Percentiles rank a stretch among this genome's conserved stretches.
phyloP scores from a whole-genome alignment of 1,140 invertebrate genomes.

The Drosophila eugracilis region DNA sequence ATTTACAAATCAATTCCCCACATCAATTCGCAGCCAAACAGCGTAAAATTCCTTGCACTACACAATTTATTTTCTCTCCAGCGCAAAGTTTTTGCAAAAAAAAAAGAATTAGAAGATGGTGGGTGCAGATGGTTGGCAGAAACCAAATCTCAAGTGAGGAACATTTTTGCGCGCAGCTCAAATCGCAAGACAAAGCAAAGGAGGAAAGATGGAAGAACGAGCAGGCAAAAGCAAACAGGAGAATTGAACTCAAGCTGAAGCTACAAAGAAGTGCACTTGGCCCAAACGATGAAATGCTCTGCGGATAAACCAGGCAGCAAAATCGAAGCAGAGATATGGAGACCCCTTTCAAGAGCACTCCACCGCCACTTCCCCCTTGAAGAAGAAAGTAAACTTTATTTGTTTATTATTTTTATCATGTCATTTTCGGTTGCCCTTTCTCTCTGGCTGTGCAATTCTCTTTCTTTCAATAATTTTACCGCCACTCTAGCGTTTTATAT shows the following conservation, averaged over 20 bases:
- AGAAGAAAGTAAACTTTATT: conserved; percentile 52
- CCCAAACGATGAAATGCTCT: conserved; percentile 77
- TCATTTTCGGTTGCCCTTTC: conserved; percentile 63
- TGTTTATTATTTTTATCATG: conserved; percentile 76
- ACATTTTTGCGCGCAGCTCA: conserved; percentile 46
- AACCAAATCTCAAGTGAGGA: conserved; percentile 36
- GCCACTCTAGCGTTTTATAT: too few relatives aligned
- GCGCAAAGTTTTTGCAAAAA: conserved; percentile 40
- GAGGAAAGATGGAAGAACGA: conserved; percentile 17
- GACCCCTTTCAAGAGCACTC: not conserved
- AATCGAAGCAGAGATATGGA: not conserved
- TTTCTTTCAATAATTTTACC: too few relatives aligned
- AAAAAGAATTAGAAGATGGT: not conserved
- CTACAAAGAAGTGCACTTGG: conserved; percentile 77
- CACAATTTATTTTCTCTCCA: conserved; percentile 76
- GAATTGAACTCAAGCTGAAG: conserved; percentile 66
- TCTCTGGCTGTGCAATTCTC: too few relatives aligned
- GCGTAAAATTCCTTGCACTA: conserved; percentile 75
- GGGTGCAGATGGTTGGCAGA: not conserved
- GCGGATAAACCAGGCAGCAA: conserved; percentile 56
- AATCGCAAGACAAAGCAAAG: conserved; percentile 41
- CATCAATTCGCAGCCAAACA: conserved; percentile 75
- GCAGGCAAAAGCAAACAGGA: conserved; percentile 52
- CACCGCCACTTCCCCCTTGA: too few relatives aligned
- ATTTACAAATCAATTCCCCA: conserved; percentile 82